These are phyloP conservation scores for Muscicapa adusta DNA, from an alignment of 2,113 vertebrate genomes.

Conservation along the genomic window DNA sequence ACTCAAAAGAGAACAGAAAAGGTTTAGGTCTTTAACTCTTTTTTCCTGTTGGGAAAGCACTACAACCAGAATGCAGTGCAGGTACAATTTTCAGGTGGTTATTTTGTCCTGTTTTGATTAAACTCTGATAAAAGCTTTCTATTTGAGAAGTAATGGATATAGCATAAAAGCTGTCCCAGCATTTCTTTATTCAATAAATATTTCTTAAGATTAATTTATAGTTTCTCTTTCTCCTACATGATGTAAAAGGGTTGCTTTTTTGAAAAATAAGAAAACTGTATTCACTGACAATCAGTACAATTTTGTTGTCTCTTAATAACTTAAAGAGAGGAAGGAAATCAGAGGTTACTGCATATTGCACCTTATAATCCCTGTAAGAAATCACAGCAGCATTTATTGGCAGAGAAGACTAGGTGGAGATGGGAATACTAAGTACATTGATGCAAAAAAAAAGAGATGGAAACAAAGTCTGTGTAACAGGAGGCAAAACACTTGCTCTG, in stretches of 20 bases:
- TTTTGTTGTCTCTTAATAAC: neutral
- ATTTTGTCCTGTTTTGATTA: neutral
- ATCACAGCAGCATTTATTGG: neutral
- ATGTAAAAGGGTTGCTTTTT: neutral
- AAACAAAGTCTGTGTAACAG: neutral
- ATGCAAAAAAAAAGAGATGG: neutral
- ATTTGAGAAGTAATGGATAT: neutral
- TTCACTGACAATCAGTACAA: neutral
- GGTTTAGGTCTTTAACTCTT: neutral
- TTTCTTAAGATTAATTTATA: neutral
- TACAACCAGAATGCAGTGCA: neutral
- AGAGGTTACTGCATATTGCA: neutral
- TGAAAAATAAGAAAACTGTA: neutral
- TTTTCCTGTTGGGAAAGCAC: neutral
- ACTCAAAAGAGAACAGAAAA: neutral
- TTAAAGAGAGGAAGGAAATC: neutral
- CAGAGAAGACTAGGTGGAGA: neutral
- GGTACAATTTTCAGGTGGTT: neutral
- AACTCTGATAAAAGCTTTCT: neutral
- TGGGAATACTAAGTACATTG: neutral
- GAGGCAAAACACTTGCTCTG: neutral
- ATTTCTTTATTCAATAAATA: neutral
- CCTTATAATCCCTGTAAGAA: neutral
- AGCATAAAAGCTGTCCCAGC: neutral
- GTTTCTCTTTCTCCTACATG: neutral